phyloP scores from a whole-genome alignment of 2,797 vertebrate genomes.

The Danio aesculapii region DNA sequence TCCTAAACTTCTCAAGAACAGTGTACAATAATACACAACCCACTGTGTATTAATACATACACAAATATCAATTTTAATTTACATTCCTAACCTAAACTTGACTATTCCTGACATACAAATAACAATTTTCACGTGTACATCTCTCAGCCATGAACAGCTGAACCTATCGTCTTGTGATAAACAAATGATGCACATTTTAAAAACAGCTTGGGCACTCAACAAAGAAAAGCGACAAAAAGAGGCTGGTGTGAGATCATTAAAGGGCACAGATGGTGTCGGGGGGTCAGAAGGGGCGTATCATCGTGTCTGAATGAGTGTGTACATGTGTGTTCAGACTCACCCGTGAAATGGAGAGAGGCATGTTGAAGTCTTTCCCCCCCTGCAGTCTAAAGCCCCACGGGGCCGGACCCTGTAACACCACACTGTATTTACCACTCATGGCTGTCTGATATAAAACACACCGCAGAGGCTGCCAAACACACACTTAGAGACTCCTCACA shows the following conservation, averaged over 20 bases:
- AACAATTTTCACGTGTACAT: background rate
- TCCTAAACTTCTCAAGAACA: background rate
- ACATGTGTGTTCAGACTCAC: conserved; percentile 77
- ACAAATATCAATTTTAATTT: too few relatives aligned
- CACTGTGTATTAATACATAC: too few relatives aligned
- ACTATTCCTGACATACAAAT: too few relatives aligned
- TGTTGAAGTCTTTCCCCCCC: conserved; percentile 98
- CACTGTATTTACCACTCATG: conserved; percentile 92
- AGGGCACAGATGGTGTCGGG: conserved; percentile 24
- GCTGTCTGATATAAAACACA: conserved; percentile 58
- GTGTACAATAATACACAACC: too few relatives aligned
- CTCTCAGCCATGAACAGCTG: background rate
- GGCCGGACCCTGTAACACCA: conserved; percentile 89
- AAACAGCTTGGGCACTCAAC: background rate
- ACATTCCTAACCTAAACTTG: too few relatives aligned
- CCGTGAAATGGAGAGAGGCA: conserved; percentile 95
- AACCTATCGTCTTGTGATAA: background rate
- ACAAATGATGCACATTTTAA: background rate
- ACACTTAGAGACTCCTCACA: conserved; percentile 10
- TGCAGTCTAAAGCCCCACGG: conserved; percentile 99
- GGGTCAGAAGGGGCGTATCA: conserved; percentile 3
- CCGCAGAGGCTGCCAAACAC: conserved; percentile 24
- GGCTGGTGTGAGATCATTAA: conserved; percentile 5
- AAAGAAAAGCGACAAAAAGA: background rate
- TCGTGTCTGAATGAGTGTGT: conserved; percentile 14